Evolutionary conservation across 2,113 vertebrate species (phyloP), one percentile per base, ranked within the genome.

Genomic region (Scomber japonicus): DNA sequence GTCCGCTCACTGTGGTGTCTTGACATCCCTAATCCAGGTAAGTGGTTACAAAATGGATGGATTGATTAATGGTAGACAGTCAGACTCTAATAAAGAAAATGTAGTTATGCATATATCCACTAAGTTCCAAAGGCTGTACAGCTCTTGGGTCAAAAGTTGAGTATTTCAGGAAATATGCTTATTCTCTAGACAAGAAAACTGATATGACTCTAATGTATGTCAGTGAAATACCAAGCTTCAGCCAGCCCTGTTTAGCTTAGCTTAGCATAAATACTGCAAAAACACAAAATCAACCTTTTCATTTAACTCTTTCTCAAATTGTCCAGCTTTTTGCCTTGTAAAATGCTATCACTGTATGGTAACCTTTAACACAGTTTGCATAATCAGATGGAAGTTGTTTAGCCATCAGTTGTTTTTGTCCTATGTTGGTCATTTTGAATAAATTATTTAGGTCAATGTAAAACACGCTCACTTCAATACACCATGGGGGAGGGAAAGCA

Each of bases 381-480:
- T 9, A 19, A 62, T 62, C 19, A 35, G 31, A 35, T 35, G 31
- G 31, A 7, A 35, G 7, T 6, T 30, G n/a, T 5, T 21, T 19
- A 56, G 11, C 44, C 13, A 21, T 73, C 16, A 13, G 16, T 9
- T 54, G 35, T 56, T 64, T 59, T 44, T 75, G 49, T 56, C 66
- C 17, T 24, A 27, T 49, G 53, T 13, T 60, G 30, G 40, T 56
- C 27, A 77, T 61, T 64, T 49, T 19, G 46, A 10, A 54, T 9
- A 30, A 1, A 68, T 66, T 30, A 69, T 1, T 24, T 50, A 21
- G 46, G 11, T 51, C 16, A 62, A 59, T 59, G n/a, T 45, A 46
- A 75, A 75, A 40, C 44, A 62, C 17, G 24, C 66, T 9, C 27
- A 3, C 49, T 48, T 19, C 16, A 31, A 49, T 17, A 21, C 35